Base-by-base conservation (phyloP, 2,888 invertebrate genomes). In the Ecliptopera silaceata region DNA sequence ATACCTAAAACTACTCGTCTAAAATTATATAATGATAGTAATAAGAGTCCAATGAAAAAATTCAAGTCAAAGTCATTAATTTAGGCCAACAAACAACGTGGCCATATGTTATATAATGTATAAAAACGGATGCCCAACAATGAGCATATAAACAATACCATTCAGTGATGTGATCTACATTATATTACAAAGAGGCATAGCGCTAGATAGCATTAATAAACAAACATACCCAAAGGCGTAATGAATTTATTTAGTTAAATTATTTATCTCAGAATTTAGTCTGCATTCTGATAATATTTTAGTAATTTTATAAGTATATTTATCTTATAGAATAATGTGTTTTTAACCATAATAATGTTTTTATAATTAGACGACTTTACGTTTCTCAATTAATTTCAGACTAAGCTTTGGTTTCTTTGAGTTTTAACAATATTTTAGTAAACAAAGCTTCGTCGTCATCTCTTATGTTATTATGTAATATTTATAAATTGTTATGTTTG, bases 1-100 rank as follows among this genome's bases (percentile, higher is more conserved):
- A 82, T 48, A 84, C 86, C 84, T 65, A 64, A 54, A 53, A 49
- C 59, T 65, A 63, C 48, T 51, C 51, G 20, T 56, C 82, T 84
- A 84, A 86, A 83, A 84, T 86, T 86, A 86, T 79, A 83, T 71
- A 72, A 44, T n/a, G n/a, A n/a, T 44, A 55, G 42, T 44, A 56
- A 43, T 58, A 60, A 36, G 53, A 56, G 54, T 60, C 54, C 31
- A 56, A 58, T 47, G 31, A 46, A 43, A 56, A 53, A 55, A 49
- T 44, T 51, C 41, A 38, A 18, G 12, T 43, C 44, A 47, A 20
- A 55, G 42, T 34, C 39, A 57, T 47, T n/a, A n/a, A 32, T 59
- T 57, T 53, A 64, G 58, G 63, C 60, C 63, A 64, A 58, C 55
- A 56, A 56, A 39, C 46, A 46, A 42, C 20, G 45, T 47, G 50